Base-by-base conservation (phyloP, 2,797 vertebrate genomes). In the Sternarchorhynchus goeldii region DNA sequence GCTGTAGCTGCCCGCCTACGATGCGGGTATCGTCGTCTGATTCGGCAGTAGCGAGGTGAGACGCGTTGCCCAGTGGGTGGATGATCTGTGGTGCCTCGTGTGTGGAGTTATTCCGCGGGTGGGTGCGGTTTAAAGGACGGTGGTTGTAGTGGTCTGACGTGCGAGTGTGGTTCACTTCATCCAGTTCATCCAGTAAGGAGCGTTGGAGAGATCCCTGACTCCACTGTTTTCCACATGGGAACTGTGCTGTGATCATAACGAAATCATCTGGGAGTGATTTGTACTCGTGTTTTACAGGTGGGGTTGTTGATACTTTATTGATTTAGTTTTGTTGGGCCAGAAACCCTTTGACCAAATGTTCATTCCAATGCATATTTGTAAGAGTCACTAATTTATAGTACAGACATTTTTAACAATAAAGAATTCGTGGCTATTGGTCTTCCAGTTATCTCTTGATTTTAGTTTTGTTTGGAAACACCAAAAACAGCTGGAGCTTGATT, bases 1-100 rank as follows among this genome's bases (percentile, higher is more conserved):
- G 85, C 87, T 92, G 91, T 65, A 93, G 83, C 67, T 16, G 16
- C 45, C 93, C 93, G 0, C 93, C 92, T 8, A 93, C 88, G 0
- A 94, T 88, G 0, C 93, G 89, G 4, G 5, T 0, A 0, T 1
- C 45, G 6, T 45, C 62, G 3, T 34, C 62, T 0, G 3, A 59
- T 2, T 14, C 81, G 16, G 32, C 78, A 53, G 58, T 21, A 55
- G 20, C 56, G 41, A 34, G 16, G 57, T 71, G 18, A 7, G 32
- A 60, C 0, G 0, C 34, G 31, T 8, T 18, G 10, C 80, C 59
- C 21, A 20, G 41, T 72, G 45, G 17, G 7, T 62, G 10, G 20
- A 39, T 66, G 20, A 3, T 16, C 18, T 18, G 34, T 8, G 56
- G 2, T 1, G 8, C 4, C 20, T 16, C 0, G 59, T 8, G 45